Conservation (phyloP, 2,888 invertebrate genomes). For the Apotomis betuletana region DNA sequence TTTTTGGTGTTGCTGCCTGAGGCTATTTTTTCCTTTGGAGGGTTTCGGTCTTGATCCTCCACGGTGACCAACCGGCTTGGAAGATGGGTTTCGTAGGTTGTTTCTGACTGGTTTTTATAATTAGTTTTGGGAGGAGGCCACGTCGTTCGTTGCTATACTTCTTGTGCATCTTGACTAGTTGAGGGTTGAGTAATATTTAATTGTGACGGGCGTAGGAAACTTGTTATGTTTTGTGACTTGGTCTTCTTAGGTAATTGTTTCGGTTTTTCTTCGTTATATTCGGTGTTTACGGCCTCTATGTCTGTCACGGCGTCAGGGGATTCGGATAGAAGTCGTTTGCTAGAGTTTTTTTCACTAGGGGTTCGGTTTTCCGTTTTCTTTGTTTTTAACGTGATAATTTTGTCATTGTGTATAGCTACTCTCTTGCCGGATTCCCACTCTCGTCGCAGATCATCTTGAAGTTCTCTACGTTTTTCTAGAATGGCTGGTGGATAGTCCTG, state of each 20-base stretch:
- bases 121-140: too few relatives aligned
- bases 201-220: conserved; percentile 39
- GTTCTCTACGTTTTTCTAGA: conserved; percentile 45
- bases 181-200: conserved; percentile 4
- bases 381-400: conserved; percentile 42
- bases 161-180: neutral
- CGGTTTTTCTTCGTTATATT: conserved; percentile 6
- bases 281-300: neutral
- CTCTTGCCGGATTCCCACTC: conserved; percentile 43
- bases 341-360: conserved; percentile 11
- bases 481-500: conserved; percentile 46
- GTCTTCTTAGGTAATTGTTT: conserved; percentile 37
- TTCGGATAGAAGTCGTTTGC: conserved; percentile 37
- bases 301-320: conserved; percentile 34
- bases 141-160: too few relatives aligned
- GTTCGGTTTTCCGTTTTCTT: conserved; percentile 12
- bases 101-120: too few relatives aligned
- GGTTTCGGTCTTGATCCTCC: too few relatives aligned
- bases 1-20: too few relatives aligned
- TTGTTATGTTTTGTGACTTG: conserved; percentile 39
- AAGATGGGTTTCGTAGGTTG: too few relatives aligned
- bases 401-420: conserved; percentile 43
- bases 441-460: conserved; percentile 44
- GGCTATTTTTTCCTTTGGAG: too few relatives aligned
- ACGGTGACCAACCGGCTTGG: too few relatives aligned